phyloP scores from a whole-genome alignment of 2,113 vertebrate species.

The Gnathonemus echidnorhynchus region DNA sequence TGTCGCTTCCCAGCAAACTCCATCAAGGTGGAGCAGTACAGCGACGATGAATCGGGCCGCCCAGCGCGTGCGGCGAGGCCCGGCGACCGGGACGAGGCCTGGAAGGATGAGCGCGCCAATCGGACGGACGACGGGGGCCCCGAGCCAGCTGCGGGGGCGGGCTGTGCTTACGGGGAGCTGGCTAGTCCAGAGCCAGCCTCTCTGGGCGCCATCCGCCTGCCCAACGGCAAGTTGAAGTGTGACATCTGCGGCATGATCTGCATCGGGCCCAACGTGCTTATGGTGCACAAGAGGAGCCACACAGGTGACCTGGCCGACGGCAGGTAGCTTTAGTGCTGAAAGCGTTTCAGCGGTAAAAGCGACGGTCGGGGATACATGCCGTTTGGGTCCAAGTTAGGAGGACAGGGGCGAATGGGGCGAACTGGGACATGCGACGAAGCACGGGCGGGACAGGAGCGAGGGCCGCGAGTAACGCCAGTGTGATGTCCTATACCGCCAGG shows the following conservation, averaged over 20 bases:
- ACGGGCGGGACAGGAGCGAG: background rate
- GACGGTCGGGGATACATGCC: background rate
- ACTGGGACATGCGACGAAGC: background rate
- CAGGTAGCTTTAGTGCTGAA: background rate
- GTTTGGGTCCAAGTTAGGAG: background rate
- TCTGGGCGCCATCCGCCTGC: constrained; percentile 80
- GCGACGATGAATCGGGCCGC: constrained; percentile 77
- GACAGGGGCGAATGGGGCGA: background rate
- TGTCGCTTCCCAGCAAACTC: constrained; percentile 68
- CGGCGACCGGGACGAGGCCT: constrained; percentile 48
- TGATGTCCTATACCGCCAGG: constrained; percentile 54
- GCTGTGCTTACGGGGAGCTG: constrained; percentile 68
- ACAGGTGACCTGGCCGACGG: constrained; percentile 67
- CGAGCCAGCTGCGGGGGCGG: constrained; percentile 55
- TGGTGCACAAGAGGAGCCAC: constrained; percentile 97
- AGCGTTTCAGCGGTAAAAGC: background rate
- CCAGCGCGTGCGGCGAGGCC: constrained; percentile 62
- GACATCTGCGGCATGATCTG: constrained; percentile 94
- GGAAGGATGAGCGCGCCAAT: constrained; percentile 61
- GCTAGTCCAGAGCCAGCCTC: constrained; percentile 70
- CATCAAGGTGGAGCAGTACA: constrained; percentile 94
- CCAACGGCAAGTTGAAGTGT: constrained; percentile 90
- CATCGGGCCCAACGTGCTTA: constrained; percentile 92
- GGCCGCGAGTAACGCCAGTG: background rate
- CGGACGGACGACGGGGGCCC: constrained; percentile 57